A percentile compares a stretch with the other conserved stretches of the same genome.
Evolutionary conservation across 2,113 vertebrate genomes (phyloP).

Genomic region (Thryonomys swinderianus): DNA sequence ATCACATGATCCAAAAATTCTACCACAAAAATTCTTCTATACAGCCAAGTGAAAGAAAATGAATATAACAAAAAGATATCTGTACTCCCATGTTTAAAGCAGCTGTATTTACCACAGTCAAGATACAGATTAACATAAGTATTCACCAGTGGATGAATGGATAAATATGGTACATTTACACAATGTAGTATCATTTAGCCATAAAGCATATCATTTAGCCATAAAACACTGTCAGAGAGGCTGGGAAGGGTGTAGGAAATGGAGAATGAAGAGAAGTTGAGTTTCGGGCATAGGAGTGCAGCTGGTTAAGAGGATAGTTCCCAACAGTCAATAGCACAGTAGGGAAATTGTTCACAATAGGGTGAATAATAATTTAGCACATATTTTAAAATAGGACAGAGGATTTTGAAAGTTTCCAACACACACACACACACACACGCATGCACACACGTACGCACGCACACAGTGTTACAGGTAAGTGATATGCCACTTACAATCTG

Average conservation of each 20-base stretch:
- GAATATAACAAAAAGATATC: no score
- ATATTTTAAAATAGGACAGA: background rate
- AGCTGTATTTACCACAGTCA: background rate
- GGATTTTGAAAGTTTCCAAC: background rate
- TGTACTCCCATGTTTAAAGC: background rate
- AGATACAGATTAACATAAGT: background rate
- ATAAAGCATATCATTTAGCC: no score
- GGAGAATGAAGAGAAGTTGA: background rate
- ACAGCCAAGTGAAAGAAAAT: no score
- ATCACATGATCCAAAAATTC: no score
- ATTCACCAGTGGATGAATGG: background rate
- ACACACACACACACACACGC: background rate
- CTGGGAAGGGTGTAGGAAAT: background rate
- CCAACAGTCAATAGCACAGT: background rate
- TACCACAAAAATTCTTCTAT: no score
- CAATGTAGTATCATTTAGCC: background rate
- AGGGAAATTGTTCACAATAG: background rate
- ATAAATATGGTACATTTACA: background rate
- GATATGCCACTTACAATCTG: background rate
- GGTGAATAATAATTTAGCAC: background rate
- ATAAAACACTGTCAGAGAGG: background rate
- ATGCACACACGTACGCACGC: no score
- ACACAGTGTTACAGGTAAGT: background rate
- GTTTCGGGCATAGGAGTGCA: background rate
- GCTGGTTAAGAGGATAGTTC: background rate